Evolutionary conservation across 2,113 vertebrate species (phyloP), one percentile per base, ranked within the genome.

Genomic region (Eleginops maclovinus): DNA sequence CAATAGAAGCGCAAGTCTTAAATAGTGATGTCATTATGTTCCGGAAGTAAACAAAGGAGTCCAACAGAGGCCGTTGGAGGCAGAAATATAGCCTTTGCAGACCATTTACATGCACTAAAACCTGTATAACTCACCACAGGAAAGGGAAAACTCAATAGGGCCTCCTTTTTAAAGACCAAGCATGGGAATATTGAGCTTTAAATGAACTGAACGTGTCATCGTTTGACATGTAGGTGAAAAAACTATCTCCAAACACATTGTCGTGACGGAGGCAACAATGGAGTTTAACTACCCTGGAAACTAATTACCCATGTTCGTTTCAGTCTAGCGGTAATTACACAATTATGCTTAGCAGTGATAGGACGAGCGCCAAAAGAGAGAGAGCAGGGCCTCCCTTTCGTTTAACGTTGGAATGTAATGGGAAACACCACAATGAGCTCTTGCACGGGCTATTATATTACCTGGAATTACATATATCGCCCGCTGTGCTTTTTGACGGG

Each of bases 371-470:
- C 24, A 22, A 9, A 16, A 17, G 63, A 40, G 31, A 36, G 31
- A 41, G 26, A 24, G 1, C 14, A 0, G 51, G 72, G 22, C 66
- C 79, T 44, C 26, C 61, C 60, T 76, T 49, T 51, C n/a, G 74
- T 83, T 79, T 71, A 79, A 54, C 14, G 15, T 31, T 46, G 76
- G 66, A 40, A 47, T 75, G 69, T 89, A 22, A 70, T 54, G 24
- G n/a, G 63, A 75, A 78, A 83, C 36, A 14, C 47, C 56, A 58
- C 61, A 79, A 81, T 46, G 65, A 75, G 51, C 69, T 69, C 41
- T 73, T n/a, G 28, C 58, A 50, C 36, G 22, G 67, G 72, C 65
- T 63, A 82, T 88, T 77, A 77, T 61, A 44, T 31, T 64, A 26
- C 22, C 10, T 64, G 55, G 26, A 65, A 75, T 59, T 15, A 11